Evolutionary conservation across 23 tunicate species (phyloP).

Genomic region (Styela clava): DNA sequence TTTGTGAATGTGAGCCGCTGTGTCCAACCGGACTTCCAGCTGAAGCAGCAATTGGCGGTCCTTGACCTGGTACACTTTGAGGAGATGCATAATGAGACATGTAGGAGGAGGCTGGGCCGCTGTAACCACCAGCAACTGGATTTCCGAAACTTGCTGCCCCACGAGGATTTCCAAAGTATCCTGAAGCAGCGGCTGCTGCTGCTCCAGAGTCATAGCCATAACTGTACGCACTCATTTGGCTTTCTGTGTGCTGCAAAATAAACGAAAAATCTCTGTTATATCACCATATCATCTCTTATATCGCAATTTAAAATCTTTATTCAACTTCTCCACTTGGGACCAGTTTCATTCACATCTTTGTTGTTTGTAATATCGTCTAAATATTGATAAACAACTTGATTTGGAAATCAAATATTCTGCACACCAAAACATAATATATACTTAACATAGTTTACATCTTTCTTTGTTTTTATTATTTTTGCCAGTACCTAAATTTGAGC

Average conservation of each 20-base stretch:
- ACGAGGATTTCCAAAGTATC: constrained; percentile 72
- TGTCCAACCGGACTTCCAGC: constrained; percentile 88
- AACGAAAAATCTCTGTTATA: too few relatives aligned
- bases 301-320: too few relatives aligned
- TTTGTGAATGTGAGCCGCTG: constrained; percentile 37
- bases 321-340: too few relatives aligned
- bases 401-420: too few relatives aligned
- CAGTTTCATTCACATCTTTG: too few relatives aligned
- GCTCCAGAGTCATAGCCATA: constrained; percentile 76
- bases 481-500: too few relatives aligned
- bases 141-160: constrained; percentile 85
- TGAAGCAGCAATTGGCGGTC: constrained; percentile 55
- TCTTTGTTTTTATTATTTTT: too few relatives aligned
- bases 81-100: constrained; percentile 56
- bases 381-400: too few relatives aligned
- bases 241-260: constrained; percentile 82
- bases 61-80: constrained; percentile 64
- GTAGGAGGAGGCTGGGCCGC: constrained; percentile 71
- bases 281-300: too few relatives aligned
- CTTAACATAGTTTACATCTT: too few relatives aligned
- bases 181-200: constrained; percentile 76
- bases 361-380: too few relatives aligned
- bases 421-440: too few relatives aligned
- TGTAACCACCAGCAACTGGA: constrained; percentile 67
- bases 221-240: constrained; percentile 94